phyloP scores from a whole-genome alignment of 2,797 vertebrate genomes.

The Scarus forsteni region DNA sequence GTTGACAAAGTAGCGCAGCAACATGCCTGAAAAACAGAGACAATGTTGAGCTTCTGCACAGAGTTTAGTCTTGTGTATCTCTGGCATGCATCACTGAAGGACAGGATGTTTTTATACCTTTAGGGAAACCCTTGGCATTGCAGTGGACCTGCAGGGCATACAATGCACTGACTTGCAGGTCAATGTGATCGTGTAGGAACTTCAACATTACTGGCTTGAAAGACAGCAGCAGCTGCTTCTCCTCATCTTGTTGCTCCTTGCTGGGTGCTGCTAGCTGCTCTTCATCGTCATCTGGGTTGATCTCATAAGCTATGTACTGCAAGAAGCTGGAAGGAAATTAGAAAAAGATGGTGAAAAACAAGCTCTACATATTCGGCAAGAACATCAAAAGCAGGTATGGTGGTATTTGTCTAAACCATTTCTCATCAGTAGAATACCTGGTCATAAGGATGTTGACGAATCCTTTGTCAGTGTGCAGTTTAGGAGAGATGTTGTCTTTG shows the following conservation, averaged over 20 bases:
- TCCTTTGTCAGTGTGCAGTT: conserved; percentile 98
- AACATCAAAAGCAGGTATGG: too few species aligned
- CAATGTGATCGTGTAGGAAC: conserved; percentile 96
- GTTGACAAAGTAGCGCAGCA: conserved; percentile 98
- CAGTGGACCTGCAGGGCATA: conserved; percentile 99
- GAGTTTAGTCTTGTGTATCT: neutral
- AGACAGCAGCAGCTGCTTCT: conserved; percentile 93
- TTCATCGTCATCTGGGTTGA: conserved; percentile 90
- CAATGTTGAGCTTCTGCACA: neutral
- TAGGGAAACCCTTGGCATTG: conserved; percentile 93
- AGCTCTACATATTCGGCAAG: too few species aligned
- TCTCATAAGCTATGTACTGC: conserved; percentile 91
- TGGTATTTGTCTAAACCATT: neutral
- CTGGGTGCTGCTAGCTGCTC: conserved; percentile 92
- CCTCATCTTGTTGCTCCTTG: conserved; percentile 95
- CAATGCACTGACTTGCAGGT: conserved; percentile 95
- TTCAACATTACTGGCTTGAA: conserved; percentile 99
- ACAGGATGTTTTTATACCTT: conserved; percentile 83
- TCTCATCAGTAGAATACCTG: conserved; percentile 82
- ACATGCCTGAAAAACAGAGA: conserved; percentile 88
- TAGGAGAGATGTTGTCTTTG: conserved; percentile 99
- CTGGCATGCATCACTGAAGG: neutral
- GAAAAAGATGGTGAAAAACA: neutral
- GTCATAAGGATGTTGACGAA: conserved; percentile 99
- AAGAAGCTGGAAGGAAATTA: conserved; percentile 87